Evolutionary conservation across 2,113 vertebrate species (phyloP), one percentile per base, ranked within the genome.

Genomic region (Chaetodon trifascialis): DNA sequence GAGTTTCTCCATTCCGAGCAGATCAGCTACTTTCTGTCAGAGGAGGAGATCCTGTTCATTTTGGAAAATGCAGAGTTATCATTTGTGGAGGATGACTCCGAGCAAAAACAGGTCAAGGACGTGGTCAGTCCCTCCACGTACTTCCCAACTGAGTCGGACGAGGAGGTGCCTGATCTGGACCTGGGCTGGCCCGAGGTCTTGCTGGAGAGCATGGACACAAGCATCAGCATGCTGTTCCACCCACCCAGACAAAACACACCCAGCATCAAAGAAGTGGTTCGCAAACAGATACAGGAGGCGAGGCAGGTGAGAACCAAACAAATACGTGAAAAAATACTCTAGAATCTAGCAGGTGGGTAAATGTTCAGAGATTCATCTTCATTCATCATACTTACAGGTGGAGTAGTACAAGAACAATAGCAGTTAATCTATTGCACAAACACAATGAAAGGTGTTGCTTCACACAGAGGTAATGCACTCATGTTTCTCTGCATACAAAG

Each of bases 91-190:
- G 96, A 88, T 2, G 83, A 88, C 38, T 5, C 68, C 5, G 93
- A 93, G 16, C 82, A 77, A 2, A 87, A 73, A n/a, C 90, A 84
- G 47, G 73, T 77, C 68, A 25, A 79, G 11, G 90, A 82, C 1
- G 94, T 95, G 70, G 92, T 92, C 59, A 75, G 82, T 2, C 96
- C 95, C 6, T 99, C 97, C 71, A 98, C 97, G 0, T 99, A 99
- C 80, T 98, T 97, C 95, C 97, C 97, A 0, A 34, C 94, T 7
- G 95, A 97, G 67, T 99, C 97, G 0, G 97, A 99, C 23, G 96
- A 96, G 76, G 97, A 97, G 92, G 95, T 97, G 55, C 97, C 97
- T 12, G 97, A 98, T 85, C 95, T 98, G 80, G 97, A 99, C 51
- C 91, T 99, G 85, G 97, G 97, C 1, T 99, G 97, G 97, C 97